Evolutionary conservation across 2,113 vertebrate species (phyloP), one percentile per base, ranked within the genome.

Genomic region (Tylochromis polylepis): DNA sequence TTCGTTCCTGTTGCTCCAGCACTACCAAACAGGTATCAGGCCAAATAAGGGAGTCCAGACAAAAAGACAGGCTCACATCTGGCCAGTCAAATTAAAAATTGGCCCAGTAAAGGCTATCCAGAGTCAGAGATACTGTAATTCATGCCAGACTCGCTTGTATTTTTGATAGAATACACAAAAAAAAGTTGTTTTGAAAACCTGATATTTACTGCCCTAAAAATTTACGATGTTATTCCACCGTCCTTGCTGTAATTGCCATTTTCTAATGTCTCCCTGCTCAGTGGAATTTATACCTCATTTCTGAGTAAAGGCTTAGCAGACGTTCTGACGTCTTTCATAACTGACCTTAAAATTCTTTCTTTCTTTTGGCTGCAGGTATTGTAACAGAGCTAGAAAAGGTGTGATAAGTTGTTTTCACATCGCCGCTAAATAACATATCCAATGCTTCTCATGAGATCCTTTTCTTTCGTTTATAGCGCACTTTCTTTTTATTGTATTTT

Each of bases 181-280:
- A 60, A 83, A 58, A 77, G 49, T 79, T 78, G 14, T 43, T 43
- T 86, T 51, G 80, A 31, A 82, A 46, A 22, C 81, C 85, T 59
- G 11, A 79, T 86, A 87, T 93, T 51, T 89, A 89, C 79, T 83
- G 60, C 87, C 8, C 24, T 85, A 80, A 88, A 78, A 89, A 87
- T 93, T 87, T 84, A 91, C 34, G 51, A 87, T 78, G 88, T 79
- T 88, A 43, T 90, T 80, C 85, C 46, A 53, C 4, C 4, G 1
- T 53, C 46, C 46, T 53, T 41, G 83, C 87, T 86, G 70, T 77
- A 79, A 89, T 88, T 89, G 87, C 87, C 84, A 82, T 91, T 86
- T 77, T 77, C 70, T 77, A 77, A 51, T 4, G 1, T 77, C n/a
- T 78, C n/a, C 12, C 82, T 31, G 22, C 70, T 62, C 6, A 8